Conservation (phyloP, 2,888 invertebrate species). For the Callinectes sapidus region DNA sequence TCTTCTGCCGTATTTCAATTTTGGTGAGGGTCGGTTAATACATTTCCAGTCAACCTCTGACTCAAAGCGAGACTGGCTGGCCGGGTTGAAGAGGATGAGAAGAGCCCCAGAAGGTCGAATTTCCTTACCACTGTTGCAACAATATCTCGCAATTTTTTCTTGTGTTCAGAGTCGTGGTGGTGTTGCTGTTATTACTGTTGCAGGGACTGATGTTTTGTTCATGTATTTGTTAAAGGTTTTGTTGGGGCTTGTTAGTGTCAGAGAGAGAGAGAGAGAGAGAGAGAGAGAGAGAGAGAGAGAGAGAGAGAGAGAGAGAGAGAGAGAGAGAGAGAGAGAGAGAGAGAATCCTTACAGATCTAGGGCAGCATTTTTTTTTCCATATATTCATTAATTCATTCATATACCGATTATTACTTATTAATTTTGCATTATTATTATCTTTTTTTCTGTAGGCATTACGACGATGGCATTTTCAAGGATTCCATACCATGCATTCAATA, state of each 20-base stretch:
- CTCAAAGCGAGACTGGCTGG: background rate
- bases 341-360: too few species aligned
- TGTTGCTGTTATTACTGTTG: background rate
- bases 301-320: too few species aligned
- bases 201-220: too few species aligned
- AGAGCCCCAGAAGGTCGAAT: background rate
- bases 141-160: background rate
- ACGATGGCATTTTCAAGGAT: too few species aligned
- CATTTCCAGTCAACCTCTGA: background rate
- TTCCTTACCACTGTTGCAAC: background rate
- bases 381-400: too few species aligned
- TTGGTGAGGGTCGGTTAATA: background rate
- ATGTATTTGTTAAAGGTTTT: too few species aligned
- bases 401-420: too few species aligned
- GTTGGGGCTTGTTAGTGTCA: background rate
- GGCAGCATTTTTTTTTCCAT: too few species aligned
- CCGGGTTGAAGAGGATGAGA: background rate
- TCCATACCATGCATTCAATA: too few species aligned
- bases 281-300: background rate
- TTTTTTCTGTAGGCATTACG: too few species aligned
- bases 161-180: background rate
- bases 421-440: too few species aligned
- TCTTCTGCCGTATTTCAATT: conserved; percentile 10
- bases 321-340: too few species aligned
- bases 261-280: background rate